These are phyloP conservation scores for Urocitellus parryii DNA, from an alignment of 2,113 vertebrate species.

Conservation along the genomic window DNA sequence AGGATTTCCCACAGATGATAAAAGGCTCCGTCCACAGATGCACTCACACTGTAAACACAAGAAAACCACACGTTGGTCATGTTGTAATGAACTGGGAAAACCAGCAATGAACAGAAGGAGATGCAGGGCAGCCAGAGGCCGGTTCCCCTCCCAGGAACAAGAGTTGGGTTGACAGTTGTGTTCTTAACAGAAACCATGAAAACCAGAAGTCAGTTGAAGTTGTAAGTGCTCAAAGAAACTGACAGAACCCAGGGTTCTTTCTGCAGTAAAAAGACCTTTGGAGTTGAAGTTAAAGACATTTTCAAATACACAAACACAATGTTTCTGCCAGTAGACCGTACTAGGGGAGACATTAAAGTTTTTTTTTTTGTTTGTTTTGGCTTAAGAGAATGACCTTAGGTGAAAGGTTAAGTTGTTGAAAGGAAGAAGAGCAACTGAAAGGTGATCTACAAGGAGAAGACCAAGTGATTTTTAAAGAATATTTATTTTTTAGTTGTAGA, in stretches of 20 bases:
- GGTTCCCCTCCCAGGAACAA: not conserved
- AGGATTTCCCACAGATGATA: not conserved
- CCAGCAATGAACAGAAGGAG: not conserved
- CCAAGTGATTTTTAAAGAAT: no score
- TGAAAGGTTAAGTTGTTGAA: slow-evolving; percentile 20
- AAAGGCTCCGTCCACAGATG: not conserved
- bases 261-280: not conserved
- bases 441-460: not conserved
- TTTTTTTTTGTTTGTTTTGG: slow-evolving; percentile 32
- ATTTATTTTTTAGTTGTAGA: no score
- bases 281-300: not conserved
- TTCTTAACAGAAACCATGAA: not conserved
- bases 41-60: not conserved
- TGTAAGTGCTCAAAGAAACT: not conserved
- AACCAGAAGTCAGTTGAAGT: not conserved
- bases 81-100: not conserved
- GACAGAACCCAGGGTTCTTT: not conserved
- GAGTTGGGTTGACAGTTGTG: not conserved
- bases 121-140: not conserved
- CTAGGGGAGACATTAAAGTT: not conserved
- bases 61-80: not conserved
- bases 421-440: not conserved
- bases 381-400: not conserved
- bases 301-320: not conserved
- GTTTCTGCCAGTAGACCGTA: not conserved